These are phyloP conservation scores for Tragelaphus imberbis DNA, from an alignment of 2,113 vertebrate species.

Conservation along the genomic window DNA sequence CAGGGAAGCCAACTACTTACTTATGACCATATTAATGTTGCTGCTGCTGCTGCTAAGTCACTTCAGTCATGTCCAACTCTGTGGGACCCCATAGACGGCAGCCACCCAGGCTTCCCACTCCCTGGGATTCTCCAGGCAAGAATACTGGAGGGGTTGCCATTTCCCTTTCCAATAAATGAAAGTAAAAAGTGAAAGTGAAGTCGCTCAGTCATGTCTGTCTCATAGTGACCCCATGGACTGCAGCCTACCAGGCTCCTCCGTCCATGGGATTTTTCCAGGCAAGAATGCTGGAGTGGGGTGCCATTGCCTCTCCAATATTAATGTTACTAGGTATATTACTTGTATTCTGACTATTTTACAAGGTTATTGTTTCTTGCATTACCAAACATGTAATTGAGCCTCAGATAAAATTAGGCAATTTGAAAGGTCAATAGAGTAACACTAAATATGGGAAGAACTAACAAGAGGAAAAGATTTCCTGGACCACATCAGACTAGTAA, in stretches of 20 bases:
- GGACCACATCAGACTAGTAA: neutral
- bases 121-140: too few species aligned
- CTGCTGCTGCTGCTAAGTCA: too few species aligned
- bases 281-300: too few species aligned
- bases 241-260: too few species aligned
- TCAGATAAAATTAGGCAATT: neutral
- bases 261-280: too few species aligned
- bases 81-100: too few species aligned
- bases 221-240: too few species aligned
- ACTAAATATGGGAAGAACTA: neutral
- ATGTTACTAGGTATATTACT: neutral
- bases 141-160: too few species aligned
- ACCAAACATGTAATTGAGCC: neutral
- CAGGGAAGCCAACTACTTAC: neutral
- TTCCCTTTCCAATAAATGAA: too few species aligned
- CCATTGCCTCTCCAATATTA: neutral
- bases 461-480: neutral
- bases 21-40: neutral
- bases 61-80: too few species aligned
- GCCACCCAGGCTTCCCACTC: too few species aligned
- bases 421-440: neutral
- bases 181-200: too few species aligned
- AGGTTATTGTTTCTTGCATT: neutral
- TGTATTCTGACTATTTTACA: neutral
- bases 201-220: accelerated